Conservation (phyloP, 2,888 invertebrate genomes). For the Amphiduros pacificus region DNA sequence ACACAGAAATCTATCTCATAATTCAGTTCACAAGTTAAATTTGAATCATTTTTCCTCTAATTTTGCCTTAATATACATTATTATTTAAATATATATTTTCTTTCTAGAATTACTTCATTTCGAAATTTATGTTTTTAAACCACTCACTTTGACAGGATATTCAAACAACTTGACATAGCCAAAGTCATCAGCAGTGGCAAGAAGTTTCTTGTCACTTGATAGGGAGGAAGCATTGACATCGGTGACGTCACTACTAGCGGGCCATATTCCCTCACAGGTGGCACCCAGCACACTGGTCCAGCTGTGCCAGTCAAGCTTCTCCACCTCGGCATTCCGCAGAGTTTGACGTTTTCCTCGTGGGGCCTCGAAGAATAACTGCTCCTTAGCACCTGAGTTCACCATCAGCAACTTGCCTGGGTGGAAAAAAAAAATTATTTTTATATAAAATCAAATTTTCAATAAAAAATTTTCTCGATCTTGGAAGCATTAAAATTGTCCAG, state of each 20-base stretch:
- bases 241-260: conserved; percentile 60
- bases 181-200: conserved; percentile 61
- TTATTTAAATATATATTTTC: no score
- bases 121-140: background rate
- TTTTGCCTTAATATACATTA: no score
- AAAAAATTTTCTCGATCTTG: no score
- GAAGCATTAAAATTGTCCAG: no score
- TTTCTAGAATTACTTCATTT: background rate
- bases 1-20: no score
- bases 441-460: no score
- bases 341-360: conserved; percentile 59
- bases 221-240: conserved; percentile 59
- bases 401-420: conserved; percentile 54
- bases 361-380: conserved; percentile 61
- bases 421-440: background rate
- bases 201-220: conserved; percentile 46
- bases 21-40: no score
- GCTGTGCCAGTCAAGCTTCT: conserved; percentile 56
- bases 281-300: conserved; percentile 60
- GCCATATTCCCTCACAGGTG: conserved; percentile 60
- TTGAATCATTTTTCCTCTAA: no score
- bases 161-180: conserved; percentile 61
- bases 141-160: conserved; percentile 57
- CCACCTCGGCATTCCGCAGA: conserved; percentile 49
- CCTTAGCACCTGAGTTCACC: conserved; percentile 59